Base-by-base conservation (phyloP, 2,888 invertebrate species). In the Oscheius sp. region DNA sequence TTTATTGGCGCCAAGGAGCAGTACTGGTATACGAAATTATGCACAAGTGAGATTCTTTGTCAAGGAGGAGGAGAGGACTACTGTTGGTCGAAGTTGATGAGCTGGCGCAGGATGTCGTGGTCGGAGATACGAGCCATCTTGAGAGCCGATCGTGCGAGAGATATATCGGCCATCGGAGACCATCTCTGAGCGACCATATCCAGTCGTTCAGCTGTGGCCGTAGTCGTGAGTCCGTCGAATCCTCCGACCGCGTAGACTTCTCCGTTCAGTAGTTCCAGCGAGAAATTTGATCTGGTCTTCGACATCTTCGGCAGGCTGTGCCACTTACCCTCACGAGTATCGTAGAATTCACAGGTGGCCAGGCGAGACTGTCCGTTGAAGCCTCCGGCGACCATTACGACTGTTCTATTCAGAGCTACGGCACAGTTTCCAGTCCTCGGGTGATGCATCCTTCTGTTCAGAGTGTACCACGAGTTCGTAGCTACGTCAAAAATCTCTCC, bases 231-330 rank as follows among this genome's bases (percentile, higher is more conserved):
- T 4, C 81, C 81, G 55, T 81, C 80, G 51, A 80, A 82, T 42
- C 82, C 82, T n/a, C 80, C 82, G 11, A 77, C 80, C 29, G 75
- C 79, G 55, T 80, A 79, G 13, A 80, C 55, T 10, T 53, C n/a
- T 2, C 63, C 62, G 10, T 74, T 58, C 42, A 74, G 21, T 35
- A n/a, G 9, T 21, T 55, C 62, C 35, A 70, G 29, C 13, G 70
- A 42, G 47, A 53, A 74, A 32, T 74, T 74, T 13, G 74, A 74
- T 59, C 74, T 42, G 13, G 75, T 70, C n/a, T 66, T 76, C 50
- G 73, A 73, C 81, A 81, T 79, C 5, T 58, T 35, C 9, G 78
- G 74, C 60, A 79, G 42, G 13, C 59, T 51, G 65, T 81, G 81
- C 81, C 81, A 81, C 10, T 70, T 37, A 10, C 81, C 79, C 42